Percentiles rank a stretch among this genome's conserved stretches.
These are phyloP conservation scores for Luperina testacea DNA, from an alignment of 2,888 invertebrate genomes.

Conservation along the genomic window DNA sequence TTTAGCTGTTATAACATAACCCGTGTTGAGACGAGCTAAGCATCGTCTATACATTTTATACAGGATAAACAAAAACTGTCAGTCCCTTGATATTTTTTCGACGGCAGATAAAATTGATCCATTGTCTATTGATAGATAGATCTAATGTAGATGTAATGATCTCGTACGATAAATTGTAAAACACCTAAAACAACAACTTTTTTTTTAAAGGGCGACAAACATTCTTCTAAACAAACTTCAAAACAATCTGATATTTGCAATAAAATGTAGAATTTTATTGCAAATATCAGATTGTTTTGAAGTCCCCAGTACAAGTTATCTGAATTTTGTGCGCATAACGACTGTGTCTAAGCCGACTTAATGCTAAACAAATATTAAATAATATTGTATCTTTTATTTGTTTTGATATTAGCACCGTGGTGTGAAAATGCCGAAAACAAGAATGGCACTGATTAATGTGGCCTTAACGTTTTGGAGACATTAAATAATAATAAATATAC, in stretches of 20 bases:
- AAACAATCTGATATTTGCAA: no score
- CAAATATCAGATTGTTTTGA: no score
- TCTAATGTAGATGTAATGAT: background rate
- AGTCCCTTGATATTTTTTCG: background rate
- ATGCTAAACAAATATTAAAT: background rate
- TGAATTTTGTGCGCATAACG: no score
- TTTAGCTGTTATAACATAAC: slow-evolving; percentile 29
- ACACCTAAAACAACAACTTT: background rate
- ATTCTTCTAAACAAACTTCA: no score
- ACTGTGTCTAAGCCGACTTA: no score
- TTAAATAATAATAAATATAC: background rate
- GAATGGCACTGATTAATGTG: background rate
- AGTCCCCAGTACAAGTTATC: no score
- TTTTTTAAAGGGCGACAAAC: no score
- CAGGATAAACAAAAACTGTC: background rate
- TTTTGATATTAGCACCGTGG: background rate
- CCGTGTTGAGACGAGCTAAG: background rate
- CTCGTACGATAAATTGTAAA: background rate
- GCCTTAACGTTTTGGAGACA: background rate
- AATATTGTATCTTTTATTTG: slow-evolving; percentile 15
- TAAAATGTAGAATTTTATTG: no score
- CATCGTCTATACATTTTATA: background rate
- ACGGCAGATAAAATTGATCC: background rate
- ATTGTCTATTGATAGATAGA: background rate
- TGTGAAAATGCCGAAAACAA: background rate